Evolutionary conservation across 92 coral and sea anemone species (phyloP).

Genomic region (Paramuricea clavata): DNA sequence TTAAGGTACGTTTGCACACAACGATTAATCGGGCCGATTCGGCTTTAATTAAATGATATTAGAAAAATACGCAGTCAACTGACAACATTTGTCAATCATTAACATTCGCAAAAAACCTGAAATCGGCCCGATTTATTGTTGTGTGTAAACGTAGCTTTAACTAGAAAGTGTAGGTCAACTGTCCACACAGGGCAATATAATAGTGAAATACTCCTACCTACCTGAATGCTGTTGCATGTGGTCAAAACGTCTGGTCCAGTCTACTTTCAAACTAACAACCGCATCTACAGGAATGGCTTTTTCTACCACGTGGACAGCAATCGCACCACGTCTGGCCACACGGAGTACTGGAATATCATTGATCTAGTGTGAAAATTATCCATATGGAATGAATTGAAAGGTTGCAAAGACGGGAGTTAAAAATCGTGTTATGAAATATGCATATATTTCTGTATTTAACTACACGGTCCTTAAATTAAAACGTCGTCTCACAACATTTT

Average conservation of each 20-base stretch:
- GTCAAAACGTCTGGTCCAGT: conserved; percentile 96
- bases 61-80: too few species aligned
- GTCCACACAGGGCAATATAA: too few species aligned
- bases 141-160: not conserved
- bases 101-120: too few species aligned
- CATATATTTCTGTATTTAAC: not conserved
- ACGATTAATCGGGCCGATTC: too few species aligned
- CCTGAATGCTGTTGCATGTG: conserved; percentile 99
- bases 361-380: conserved; percentile 60
- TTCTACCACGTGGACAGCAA: conserved; percentile 80
- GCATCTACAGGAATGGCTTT: conserved; percentile 78
- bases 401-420: not conserved
- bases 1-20: too few species aligned
- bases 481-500: too few species aligned
- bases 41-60: too few species aligned
- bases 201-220: not conserved
- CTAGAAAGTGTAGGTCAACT: not conserved
- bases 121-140: too few species aligned
- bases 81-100: too few species aligned
- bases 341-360: conserved; percentile 87
- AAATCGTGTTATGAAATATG: not conserved
- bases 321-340: conserved; percentile 76
- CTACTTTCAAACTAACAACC: conserved; percentile 79
- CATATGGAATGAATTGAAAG: not conserved
- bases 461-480: too few species aligned